Percentiles rank a stretch among this genome's conserved stretches.
phyloP scores from a whole-genome alignment of 2,113 vertebrate species.

The Megalops atlanticus region DNA sequence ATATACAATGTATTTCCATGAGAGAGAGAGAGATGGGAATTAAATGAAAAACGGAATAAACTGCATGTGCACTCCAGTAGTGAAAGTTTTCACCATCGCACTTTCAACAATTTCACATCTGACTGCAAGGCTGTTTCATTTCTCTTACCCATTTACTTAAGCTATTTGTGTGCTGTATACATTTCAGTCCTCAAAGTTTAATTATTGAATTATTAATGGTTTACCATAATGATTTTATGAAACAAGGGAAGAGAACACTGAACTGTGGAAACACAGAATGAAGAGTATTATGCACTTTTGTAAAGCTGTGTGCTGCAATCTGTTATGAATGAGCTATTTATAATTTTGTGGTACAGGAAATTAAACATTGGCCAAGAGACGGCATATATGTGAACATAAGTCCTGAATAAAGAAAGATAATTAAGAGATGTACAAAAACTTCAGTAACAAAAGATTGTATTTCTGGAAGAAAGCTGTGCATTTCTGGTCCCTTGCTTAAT shows the following conservation, averaged over 20 bases:
- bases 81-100: background rate
- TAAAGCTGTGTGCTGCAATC: conserved; percentile 51
- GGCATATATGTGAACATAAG: conserved; percentile 57
- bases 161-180: background rate
- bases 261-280: background rate
- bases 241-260: background rate
- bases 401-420: conserved; percentile 47
- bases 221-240: background rate
- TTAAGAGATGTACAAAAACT: conserved; percentile 58
- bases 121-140: background rate
- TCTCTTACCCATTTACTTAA: background rate
- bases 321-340: conserved; percentile 69
- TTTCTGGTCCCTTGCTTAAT: conserved; percentile 28
- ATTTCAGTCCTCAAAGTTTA: background rate
- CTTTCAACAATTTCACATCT: conserved; percentile 4
- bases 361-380: conserved; percentile 62
- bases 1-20: background rate
- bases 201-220: background rate
- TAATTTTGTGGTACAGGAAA: conserved; percentile 64
- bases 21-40: background rate
- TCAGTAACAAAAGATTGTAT: conserved; percentile 37
- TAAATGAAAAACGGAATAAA: background rate
- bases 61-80: background rate
- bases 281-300: conserved; percentile 32
- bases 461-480: conserved; percentile 28